Percentiles rank a stretch among this genome's conserved stretches.
Evolutionary conservation across 2,113 vertebrate genomes (phyloP).

Genomic region (Plotosus lineatus): DNA sequence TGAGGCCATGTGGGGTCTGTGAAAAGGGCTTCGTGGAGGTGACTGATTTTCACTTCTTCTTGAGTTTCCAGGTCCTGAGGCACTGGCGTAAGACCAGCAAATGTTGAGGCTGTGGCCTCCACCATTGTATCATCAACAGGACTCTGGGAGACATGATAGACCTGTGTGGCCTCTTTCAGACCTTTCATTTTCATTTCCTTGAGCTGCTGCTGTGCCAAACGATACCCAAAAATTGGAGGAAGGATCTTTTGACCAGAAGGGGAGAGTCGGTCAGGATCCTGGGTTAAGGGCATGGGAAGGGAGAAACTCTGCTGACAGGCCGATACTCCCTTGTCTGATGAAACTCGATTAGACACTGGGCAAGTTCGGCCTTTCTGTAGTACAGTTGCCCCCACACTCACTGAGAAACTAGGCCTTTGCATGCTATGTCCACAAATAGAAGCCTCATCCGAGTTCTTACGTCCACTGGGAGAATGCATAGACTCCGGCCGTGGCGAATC

Average conservation of each 20-base stretch:
- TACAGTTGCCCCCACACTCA: constrained; percentile 69
- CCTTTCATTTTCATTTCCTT: constrained; percentile 98
- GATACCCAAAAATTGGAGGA: constrained; percentile 92
- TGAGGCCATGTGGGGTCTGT: constrained; percentile 63
- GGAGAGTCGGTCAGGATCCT: constrained; percentile 78
- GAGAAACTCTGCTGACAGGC: constrained; percentile 70
- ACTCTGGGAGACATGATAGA: constrained; percentile 93
- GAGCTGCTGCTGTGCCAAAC: constrained; percentile 91
- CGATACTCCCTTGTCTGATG: constrained; percentile 64
- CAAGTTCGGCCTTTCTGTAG: constrained; percentile 40
- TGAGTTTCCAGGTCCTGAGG: constrained; percentile 65
- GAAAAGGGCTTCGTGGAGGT: constrained; percentile 79
- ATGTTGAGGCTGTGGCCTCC: constrained; percentile 68
- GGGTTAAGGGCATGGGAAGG: constrained; percentile 60
- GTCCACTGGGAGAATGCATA: constrained; percentile 76
- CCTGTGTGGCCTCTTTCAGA: constrained; percentile 86
- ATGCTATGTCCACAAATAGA: constrained; percentile 84
- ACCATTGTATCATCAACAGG: constrained; percentile 84
- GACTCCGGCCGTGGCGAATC: constrained; percentile 73
- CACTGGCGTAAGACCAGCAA: constrained; percentile 56
- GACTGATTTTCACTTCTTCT: constrained; percentile 67
- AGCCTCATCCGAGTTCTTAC: constrained; percentile 88
- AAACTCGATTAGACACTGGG: background rate
- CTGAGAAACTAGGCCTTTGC: constrained; percentile 81
- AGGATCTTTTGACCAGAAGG: constrained; percentile 85